Conservation (phyloP, 1,140 invertebrate species). For the Acyrthosiphon pisum region DNA sequence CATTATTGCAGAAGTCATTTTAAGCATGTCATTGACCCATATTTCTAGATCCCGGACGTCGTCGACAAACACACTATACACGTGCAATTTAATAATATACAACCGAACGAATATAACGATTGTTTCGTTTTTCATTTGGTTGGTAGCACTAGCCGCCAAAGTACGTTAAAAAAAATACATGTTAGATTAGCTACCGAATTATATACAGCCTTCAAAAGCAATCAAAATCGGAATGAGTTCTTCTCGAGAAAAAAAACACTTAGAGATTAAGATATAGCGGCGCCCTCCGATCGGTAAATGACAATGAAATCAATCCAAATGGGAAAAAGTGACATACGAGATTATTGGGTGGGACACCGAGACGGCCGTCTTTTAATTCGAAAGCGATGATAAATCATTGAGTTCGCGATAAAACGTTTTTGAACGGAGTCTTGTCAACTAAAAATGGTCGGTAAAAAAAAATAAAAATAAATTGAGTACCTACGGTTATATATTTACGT, state of each 20-base stretch:
- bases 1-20: neutral
- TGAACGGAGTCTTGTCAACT: neutral
- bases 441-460: neutral
- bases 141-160: neutral
- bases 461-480: neutral
- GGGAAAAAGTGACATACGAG: neutral
- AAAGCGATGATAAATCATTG: conserved; percentile 9
- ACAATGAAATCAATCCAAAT: neutral
- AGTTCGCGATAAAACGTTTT: neutral
- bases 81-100: neutral
- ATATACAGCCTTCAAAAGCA: neutral
- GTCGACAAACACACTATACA: neutral
- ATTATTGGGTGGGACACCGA: neutral
- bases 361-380: neutral
- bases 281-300: neutral
- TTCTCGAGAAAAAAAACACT: neutral
- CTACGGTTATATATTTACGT: neutral
- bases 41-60: neutral
- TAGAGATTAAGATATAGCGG: neutral
- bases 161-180: neutral
- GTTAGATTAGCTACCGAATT: neutral
- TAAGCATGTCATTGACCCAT: neutral
- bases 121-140: neutral
- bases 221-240: conserved; percentile 2
- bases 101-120: neutral